Evolutionary conservation across 2,888 invertebrate genomes (phyloP), one percentile per base, ranked within the genome.

Genomic region (Euzophera pinguis): DNA sequence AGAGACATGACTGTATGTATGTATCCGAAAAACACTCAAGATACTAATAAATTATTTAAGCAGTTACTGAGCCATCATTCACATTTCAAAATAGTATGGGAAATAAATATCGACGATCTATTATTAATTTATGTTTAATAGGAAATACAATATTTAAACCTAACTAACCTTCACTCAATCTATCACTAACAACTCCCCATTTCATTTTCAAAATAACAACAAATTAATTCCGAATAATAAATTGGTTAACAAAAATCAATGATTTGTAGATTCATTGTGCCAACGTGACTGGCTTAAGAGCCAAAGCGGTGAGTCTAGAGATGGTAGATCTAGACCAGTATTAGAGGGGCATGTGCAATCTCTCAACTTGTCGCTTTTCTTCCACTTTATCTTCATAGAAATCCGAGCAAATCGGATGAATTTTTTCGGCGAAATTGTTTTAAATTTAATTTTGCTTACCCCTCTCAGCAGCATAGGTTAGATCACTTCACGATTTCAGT

Each of bases 271-370:
- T 90, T 87, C 88, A 85, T 88, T 90, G 85, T 82, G 81, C 75
- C 90, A 89, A 73, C 90, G 89, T 78, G 88, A 88, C 79, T 90
- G 89, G 90, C 89, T 89, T 72, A 87, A 89, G 80, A 75, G 86
- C 79, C 89, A 85, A 81, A 88, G 84, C 74, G 90, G 90, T 90
- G 84, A 90, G 90, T 90, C 86, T 89, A 89, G 87, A 81, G 71
- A 67, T 58, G 74, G 78, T 89, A 89, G 88, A 71, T 78, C 84
- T 87, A 87, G 84, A 82, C 81, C 67, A 65, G 77, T 82, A 78
- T 82, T 85, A 85, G 85, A 72, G 61, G 63, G 78, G 86, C 86
- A 86, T 87, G 84, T 74, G 64, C 67, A 69, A 73, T 69, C 65
- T 73, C 72, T 74, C 54, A 59, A 62, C 59, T 75, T 75, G 67